Percentiles rank a stretch among this genome's conserved stretches.
phyloP scores from a whole-genome alignment of 2,113 vertebrate species.

The Hippopotamus amphibius region DNA sequence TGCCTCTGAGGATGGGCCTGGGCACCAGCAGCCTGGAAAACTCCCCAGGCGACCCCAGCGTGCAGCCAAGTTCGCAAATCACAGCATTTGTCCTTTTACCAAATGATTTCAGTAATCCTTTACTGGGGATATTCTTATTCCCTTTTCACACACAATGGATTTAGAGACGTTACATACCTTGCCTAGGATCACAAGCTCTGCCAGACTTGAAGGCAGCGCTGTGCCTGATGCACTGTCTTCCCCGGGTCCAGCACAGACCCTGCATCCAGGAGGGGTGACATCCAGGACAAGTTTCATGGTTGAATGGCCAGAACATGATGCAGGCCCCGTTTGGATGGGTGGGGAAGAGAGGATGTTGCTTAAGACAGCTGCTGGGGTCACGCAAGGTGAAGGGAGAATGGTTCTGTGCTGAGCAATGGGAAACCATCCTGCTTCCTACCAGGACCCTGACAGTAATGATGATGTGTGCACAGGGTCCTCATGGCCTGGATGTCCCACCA shows the following conservation, averaged over 20 bases:
- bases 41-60: background rate
- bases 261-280: background rate
- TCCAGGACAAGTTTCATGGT: background rate
- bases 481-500: slow-evolving; percentile 93
- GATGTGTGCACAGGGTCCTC: slow-evolving; percentile 93
- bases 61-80: background rate
- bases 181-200: background rate
- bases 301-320: background rate
- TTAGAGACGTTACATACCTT: background rate
- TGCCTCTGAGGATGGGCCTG: background rate
- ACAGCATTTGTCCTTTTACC: background rate
- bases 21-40: too few species aligned
- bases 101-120: background rate
- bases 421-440: slow-evolving; percentile 44
- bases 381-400: background rate
- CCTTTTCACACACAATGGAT: background rate
- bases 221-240: background rate
- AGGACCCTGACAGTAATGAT: slow-evolving; percentile 92
- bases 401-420: background rate
- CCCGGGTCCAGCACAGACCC: background rate
- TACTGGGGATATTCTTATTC: background rate
- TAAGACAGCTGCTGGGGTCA: background rate
- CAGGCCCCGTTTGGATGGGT: background rate
- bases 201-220: background rate
- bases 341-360: too few species aligned